Conservation (phyloP, 2,113 vertebrate genomes). For the Polypterus bichir region DNA sequence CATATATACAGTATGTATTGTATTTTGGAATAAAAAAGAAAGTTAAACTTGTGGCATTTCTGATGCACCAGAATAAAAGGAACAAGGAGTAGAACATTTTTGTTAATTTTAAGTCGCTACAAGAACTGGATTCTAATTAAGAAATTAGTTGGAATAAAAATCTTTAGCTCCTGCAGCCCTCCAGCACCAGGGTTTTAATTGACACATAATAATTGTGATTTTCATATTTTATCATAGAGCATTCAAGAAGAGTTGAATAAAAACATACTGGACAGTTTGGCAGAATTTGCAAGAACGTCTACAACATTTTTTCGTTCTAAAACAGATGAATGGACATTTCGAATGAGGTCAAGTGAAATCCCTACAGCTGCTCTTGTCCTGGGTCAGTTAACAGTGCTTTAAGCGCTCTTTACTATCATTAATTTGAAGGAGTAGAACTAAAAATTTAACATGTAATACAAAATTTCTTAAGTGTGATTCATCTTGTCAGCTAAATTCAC, state of each 20-base stretch:
- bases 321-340: slow-evolving; percentile 55
- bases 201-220: neutral
- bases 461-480: no score
- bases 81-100: neutral
- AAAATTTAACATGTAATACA: no score
- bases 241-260: slow-evolving; percentile 81
- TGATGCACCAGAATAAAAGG: neutral
- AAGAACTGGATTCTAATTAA: no score
- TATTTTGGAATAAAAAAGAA: no score
- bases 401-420: no score
- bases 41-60: neutral
- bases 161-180: no score
- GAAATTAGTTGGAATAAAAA: no score
- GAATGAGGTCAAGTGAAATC: slow-evolving; percentile 76
- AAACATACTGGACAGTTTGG: slow-evolving; percentile 68
- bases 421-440: no score
- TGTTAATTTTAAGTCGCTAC: neutral
- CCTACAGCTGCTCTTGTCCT: slow-evolving; percentile 81
- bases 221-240: slow-evolving; percentile 40
- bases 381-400: slow-evolving; percentile 41
- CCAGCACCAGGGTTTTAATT: no score
- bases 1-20: no score
- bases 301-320: slow-evolving; percentile 45
- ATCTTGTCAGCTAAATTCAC: no score
- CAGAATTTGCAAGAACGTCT: slow-evolving; percentile 64